Evolutionary conservation across 2,888 invertebrate species (phyloP), one percentile per base, ranked within the genome.

Genomic region (Amiota communis): DNA sequence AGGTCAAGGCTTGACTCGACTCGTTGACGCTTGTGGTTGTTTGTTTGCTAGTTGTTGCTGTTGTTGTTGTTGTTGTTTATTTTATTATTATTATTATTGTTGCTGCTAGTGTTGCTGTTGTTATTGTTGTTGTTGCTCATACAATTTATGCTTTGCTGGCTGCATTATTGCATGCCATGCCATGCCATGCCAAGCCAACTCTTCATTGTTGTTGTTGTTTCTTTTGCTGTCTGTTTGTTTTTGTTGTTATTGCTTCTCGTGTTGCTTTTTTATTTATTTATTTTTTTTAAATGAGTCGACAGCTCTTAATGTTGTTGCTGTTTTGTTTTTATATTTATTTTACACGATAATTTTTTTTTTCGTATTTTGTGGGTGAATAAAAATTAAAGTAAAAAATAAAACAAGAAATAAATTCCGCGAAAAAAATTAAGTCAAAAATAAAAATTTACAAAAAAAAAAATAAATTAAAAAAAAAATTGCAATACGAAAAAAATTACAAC

Each of bases 11-110:
- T 76, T 76, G 59, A 59, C 59, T 59, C 59, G 59, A 59, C 15
- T 59, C 59, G 89, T 89, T 89, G 89, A 89, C 89, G 89, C 89
- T 88, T 88, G 86, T 86, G 84, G 87, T 83, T 81, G 74, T 77
- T 75, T 75, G 75, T 75, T 75, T 71, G 76, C 77, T 68, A 73
- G 74, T 75, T 75, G 75, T 46, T 77, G 67, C 23, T 68, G 74
- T 47, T 70, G 69, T 72, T 78, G 78, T 70, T 74, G 73, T 74
- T 75, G 75, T 46, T 77, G 64, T 49, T 75, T 69, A 23, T 69
- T 70, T 23, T 70, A 65, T 9, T 65, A 53, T 46, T 53, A 69
- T 46, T 74, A 23, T 73, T 64, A 51, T 68, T 53, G 47, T 49
- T 61, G 64, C 51, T 74, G 71, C n/a, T n/a, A n/a, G n/a, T n/a